Conservation (phyloP, 30 jellyfish, hydroid and myxozoan genomes). For the Hydra vulgaris region DNA sequence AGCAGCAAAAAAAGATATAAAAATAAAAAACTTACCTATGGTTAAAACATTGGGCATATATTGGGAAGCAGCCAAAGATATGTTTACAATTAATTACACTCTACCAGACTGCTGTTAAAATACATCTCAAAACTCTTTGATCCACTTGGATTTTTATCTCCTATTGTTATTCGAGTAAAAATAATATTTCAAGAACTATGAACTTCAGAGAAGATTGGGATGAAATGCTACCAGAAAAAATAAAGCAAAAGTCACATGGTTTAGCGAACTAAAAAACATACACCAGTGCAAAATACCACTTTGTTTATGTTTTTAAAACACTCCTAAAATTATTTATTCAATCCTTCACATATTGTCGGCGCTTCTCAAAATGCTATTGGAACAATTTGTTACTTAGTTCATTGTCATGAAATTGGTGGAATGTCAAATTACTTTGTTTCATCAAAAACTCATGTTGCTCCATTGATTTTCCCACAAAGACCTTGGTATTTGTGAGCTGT, state of each 20-base stretch:
- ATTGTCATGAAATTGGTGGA: slow-evolving; percentile 6
- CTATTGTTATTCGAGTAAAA: too few relatives aligned
- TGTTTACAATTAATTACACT: not conserved
- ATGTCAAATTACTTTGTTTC: slow-evolving; percentile 8
- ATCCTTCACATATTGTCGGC: slow-evolving; percentile 20
- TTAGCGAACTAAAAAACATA: not conserved
- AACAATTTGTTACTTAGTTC: too few relatives aligned
- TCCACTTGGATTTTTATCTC: slow-evolving; percentile 30
- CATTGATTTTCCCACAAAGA: slow-evolving; percentile 22
- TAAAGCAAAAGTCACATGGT: not conserved
- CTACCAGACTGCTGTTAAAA: slow-evolving; percentile 20
- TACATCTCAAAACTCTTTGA: slow-evolving; percentile 36
- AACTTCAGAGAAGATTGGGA: slow-evolving; percentile 12
- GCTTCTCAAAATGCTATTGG: slow-evolving; percentile 29
- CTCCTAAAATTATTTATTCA: not conserved
- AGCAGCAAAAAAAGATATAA: slow-evolving; percentile 26
- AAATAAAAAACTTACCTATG: too few relatives aligned
- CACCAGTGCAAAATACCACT: slow-evolving; percentile 21
- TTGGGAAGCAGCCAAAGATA: too few relatives aligned
- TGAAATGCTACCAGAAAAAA: slow-evolving; percentile 19
- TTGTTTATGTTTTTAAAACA: not conserved
- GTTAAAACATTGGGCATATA: too few relatives aligned
- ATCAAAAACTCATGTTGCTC: slow-evolving; percentile 45
- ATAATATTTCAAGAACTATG: slow-evolving; percentile 28
- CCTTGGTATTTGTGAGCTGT: slow-evolving; percentile 18